phyloP scores from a whole-genome alignment of 2,113 vertebrate genomes.

The Xenopus borealis region DNA sequence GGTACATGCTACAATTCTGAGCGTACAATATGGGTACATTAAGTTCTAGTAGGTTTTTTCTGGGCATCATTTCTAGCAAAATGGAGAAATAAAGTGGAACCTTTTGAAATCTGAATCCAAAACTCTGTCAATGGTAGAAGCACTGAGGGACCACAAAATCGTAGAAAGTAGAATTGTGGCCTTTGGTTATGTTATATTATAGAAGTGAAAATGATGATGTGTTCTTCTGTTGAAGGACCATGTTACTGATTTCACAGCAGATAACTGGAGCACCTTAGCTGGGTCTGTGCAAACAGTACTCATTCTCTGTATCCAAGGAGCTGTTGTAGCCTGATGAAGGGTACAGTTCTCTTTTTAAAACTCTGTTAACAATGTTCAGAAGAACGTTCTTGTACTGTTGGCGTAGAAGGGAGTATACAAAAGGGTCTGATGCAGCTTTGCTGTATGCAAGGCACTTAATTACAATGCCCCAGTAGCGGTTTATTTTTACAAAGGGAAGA shows the following conservation, averaged over 20 bases:
- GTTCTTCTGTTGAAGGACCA: neutral
- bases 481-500: slow-evolving; percentile 66
- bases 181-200: slow-evolving; percentile 8
- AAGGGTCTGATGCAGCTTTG: slow-evolving; percentile 71
- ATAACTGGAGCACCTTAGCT: slow-evolving; percentile 49
- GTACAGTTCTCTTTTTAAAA: slow-evolving; percentile 65
- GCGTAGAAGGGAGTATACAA: slow-evolving; percentile 72
- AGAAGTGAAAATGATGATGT: neutral
- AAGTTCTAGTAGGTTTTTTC: too few relatives aligned
- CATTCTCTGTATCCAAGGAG: slow-evolving; percentile 68
- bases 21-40: too few relatives aligned
- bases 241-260: neutral
- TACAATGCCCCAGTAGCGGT: slow-evolving; percentile 68
- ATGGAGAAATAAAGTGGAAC: too few relatives aligned
- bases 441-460: slow-evolving; percentile 74
- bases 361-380: slow-evolving; percentile 60
- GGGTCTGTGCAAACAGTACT: slow-evolving; percentile 61
- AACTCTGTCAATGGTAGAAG: too few relatives aligned
- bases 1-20: too few relatives aligned
- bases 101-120: too few relatives aligned
- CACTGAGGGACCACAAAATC: too few relatives aligned
- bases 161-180: neutral
- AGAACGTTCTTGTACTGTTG: slow-evolving; percentile 73
- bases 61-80: too few relatives aligned
- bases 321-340: slow-evolving; percentile 65